Evolutionary conservation across 2,797 vertebrate species (phyloP).

Genomic region (Sebastes elongatus): DNA sequence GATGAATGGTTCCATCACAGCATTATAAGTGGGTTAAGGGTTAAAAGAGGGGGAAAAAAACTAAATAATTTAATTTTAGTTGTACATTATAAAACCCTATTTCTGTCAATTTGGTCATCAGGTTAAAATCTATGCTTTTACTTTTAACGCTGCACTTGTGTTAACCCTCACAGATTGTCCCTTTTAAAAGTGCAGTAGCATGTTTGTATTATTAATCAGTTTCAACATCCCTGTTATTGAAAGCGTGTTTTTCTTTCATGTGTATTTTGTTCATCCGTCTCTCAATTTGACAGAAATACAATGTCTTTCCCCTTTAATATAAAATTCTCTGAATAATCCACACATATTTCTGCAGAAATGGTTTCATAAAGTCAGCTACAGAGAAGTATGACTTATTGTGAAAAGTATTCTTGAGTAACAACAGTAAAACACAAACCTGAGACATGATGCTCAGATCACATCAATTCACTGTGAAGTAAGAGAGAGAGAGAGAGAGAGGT

Average conservation of each 20-base stretch:
- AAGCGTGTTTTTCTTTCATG: neutral
- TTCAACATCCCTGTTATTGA: too few relatives aligned
- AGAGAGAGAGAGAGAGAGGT: too few relatives aligned
- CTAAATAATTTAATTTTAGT: neutral
- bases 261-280: too few relatives aligned
- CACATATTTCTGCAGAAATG: neutral
- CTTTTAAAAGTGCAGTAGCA: too few relatives aligned
- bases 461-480: too few relatives aligned
- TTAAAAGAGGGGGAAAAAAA: neutral
- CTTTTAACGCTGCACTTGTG: too few relatives aligned
- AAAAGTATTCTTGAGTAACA: neutral
- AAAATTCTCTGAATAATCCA: neutral
- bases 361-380: neutral
- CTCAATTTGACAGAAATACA: neutral
- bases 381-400: too few relatives aligned
- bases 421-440: neutral
- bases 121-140: neutral
- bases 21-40: neutral
- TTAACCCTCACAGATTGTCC: too few relatives aligned
- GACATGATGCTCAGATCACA: neutral
- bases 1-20: neutral
- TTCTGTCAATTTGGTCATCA: neutral
- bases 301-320: neutral
- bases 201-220: too few relatives aligned
- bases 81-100: neutral